Evolutionary conservation across 2,113 vertebrate genomes (phyloP), one percentile per base, ranked within the genome.

Genomic region (Monarcha castaneiventris): DNA sequence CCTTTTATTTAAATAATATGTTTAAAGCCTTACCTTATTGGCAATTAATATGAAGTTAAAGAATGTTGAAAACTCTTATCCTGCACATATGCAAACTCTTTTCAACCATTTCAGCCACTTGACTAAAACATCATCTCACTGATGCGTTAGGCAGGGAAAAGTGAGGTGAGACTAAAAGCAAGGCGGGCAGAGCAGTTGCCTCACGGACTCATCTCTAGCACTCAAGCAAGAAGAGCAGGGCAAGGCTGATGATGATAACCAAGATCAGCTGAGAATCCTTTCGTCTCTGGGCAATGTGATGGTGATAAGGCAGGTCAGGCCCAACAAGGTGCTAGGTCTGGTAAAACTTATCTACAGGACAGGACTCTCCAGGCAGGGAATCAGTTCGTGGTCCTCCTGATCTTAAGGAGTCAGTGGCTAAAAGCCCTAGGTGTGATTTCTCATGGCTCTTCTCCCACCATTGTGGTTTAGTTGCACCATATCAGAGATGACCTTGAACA

Each of bases 371-470:
- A 66, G 27, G 4, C 15, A 56, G 88, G 20, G 23, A 75, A 10
- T 6, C 11, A 39, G 4, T 30, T n/a, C 2, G n/a, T 54, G 9
- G 8, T 17, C 29, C 30, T 43, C 29, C 30, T 43, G 16, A 71
- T 26, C 27, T n/a, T n/a, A 26, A 77, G 27, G 5, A 29, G 10
- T 22, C 1, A 2, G 2, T 13, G 16, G 7, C 1, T 35, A n/a
- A 89, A 69, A 80, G 13, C 7, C 23, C 4, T 14, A 32, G 17
- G 5, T 68, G 7, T 29, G 23, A 13, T 44, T 86, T 41, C 22
- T 91, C 56, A 72, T 5, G 14, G 12, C 6, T 64, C 3, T 41
- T 76, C 49, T 79, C 29, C 39, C 23, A 87, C 27, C 20, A 69
- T 13, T 4, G 9, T 55, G 4, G 8, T 43, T 41, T 52, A 61